Base-by-base conservation (phyloP, 2,113 vertebrate genomes). In the Zingel zingel region DNA sequence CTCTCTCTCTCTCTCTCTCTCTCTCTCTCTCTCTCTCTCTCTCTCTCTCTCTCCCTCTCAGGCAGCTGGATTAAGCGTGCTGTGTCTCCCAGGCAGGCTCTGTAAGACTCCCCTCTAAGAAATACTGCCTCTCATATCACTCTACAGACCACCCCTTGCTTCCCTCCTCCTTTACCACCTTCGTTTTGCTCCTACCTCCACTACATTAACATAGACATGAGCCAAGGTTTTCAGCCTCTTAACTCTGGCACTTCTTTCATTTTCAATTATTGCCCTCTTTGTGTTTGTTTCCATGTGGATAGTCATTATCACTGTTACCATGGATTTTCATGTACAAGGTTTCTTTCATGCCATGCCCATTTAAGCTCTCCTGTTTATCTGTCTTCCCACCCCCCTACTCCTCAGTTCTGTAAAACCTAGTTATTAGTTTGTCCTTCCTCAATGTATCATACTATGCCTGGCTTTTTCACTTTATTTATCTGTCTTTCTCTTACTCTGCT, bases 241-340 rank as follows among this genome's bases (percentile, higher is more conserved):
- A 82, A 84, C 81, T 82, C 25, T 63, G 65, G 69, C 81, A 51
- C 79, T 74, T 68, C 53, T 84, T 87, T 84, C 76, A 85, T 82
- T 92, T 92, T 85, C 81, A 87, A 50, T 88, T 74, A 75, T 88
- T 74, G 51, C 27, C 61, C n/a, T 84, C 73, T 83, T 86, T 90
- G 71, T 89, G 83, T 85, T 81, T 83, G 74, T 74, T 76, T 90
- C 77, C 77, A 77, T 83, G 84, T 71, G 74, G 82, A 81, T 85
- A 83, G 51, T 86, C 70, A 86, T 91, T 87, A 81, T 81, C 67
- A 83, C 82, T 79, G 87, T 91, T 91, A 80, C 85, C 84, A 87
- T 90, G 76, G 87, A 89, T 87, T 93, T 88, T 58, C 53, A 77
- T 48, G 76, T 54, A 45, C 74, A 62, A 68, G 80, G 53, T 86